Conservation (phyloP, 2,888 invertebrate genomes). For the Lacanobia wlatinum region DNA sequence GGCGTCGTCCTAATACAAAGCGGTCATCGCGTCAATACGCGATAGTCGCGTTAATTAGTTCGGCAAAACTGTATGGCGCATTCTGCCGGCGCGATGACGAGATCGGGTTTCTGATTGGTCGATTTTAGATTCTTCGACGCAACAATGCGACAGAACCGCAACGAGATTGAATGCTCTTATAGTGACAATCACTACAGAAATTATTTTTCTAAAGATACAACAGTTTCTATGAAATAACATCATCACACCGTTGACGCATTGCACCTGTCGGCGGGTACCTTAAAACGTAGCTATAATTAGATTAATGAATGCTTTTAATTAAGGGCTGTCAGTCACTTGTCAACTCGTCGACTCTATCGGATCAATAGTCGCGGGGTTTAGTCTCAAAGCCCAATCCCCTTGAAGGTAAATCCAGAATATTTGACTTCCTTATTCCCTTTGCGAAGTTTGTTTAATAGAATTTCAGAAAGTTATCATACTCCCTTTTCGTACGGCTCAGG, state of each 20-base stretch:
- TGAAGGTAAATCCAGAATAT: constrained; percentile 6
- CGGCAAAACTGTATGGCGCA: no score
- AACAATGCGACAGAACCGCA: no score
- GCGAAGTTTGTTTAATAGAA: constrained; percentile 22
- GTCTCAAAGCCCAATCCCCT: not conserved
- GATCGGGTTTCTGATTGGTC: no score
- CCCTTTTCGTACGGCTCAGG: not conserved
- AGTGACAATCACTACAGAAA: no score
- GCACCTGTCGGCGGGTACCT: not conserved
- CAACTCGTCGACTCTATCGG: not conserved
- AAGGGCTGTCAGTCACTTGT: constrained; percentile 18
- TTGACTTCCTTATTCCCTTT: not conserved
- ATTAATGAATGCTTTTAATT: constrained; percentile 17
- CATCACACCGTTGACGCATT: not conserved
- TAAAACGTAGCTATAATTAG: constrained; percentile 5
- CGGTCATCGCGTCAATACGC: no score
- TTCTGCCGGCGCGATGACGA: no score
- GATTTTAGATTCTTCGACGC: no score
- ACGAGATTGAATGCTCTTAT: no score
- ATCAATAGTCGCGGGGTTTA: constrained; percentile 27
- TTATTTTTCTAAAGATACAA: not conserved
- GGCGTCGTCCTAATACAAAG: no score
- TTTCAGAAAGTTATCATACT: constrained; percentile 17
- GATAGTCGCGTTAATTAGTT: no score
- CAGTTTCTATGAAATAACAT: not conserved